Percentiles rank a stretch among this genome's conserved stretches.
These are phyloP conservation scores for Anorthoa munda DNA, from an alignment of 2,888 invertebrate genomes.

Conservation along the genomic window DNA sequence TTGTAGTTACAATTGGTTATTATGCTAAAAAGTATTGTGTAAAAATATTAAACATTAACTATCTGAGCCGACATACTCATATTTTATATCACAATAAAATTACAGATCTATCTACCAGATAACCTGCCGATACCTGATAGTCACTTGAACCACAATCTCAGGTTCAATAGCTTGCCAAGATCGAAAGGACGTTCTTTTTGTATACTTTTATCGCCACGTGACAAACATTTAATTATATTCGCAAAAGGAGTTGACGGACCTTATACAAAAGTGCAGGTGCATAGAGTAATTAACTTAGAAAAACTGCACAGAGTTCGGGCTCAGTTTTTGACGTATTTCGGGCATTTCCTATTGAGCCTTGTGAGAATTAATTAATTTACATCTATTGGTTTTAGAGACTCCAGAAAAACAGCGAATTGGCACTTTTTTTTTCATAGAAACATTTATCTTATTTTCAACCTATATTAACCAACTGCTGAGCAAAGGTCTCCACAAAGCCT, in stretches of 20 bases:
- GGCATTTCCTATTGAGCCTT: too few species aligned
- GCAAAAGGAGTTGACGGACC: constrained; percentile 68
- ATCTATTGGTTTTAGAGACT: too few species aligned
- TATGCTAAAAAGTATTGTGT: background rate
- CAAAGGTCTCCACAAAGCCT: too few species aligned
- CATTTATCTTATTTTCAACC: too few species aligned
- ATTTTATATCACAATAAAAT: background rate
- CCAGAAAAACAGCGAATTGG: too few species aligned
- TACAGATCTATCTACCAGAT: constrained; percentile 12
- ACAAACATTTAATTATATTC: constrained; percentile 71
- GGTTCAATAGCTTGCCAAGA: constrained; percentile 69
- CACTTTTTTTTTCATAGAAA: too few species aligned
- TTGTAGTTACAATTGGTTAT: too few species aligned
- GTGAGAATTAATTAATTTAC: too few species aligned
- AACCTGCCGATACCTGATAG: constrained; percentile 11
- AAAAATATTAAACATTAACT: background rate
- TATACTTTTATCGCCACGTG: constrained; percentile 70
- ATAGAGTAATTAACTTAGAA: constrained; percentile 36
- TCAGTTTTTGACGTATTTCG: too few species aligned
- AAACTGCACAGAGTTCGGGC: background rate
- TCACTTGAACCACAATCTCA: constrained; percentile 31
- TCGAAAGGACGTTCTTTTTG: constrained; percentile 72
- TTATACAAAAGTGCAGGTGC: constrained; percentile 29
- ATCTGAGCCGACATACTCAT: background rate
- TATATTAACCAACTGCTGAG: too few species aligned